Conservation (phyloP, 2,797 vertebrate genomes). For the Spea hammondii region DNA sequence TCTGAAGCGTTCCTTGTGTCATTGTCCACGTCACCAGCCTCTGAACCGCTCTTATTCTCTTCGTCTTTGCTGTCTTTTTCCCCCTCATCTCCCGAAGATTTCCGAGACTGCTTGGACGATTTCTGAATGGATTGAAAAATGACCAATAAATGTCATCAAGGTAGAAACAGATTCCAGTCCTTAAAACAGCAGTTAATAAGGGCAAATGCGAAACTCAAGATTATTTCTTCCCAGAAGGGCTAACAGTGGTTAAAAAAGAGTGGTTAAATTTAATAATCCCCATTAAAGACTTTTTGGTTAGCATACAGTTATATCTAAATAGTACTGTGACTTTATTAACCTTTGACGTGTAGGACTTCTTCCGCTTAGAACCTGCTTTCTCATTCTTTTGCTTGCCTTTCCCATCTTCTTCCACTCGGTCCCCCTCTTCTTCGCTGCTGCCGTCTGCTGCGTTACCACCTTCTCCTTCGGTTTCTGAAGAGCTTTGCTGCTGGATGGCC, state of each 20-base stretch:
- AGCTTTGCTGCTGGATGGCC: constrained; percentile 91
- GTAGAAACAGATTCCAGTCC: too few species aligned
- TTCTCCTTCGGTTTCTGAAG: constrained; percentile 89
- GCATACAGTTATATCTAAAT: constrained; percentile 1
- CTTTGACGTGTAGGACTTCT: constrained; percentile 86
- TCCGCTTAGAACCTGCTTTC: constrained; percentile 86
- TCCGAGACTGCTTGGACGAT: constrained; percentile 89
- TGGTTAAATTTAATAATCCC: too few species aligned
- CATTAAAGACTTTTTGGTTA: too few species aligned
- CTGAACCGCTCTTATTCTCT: constrained; percentile 87
- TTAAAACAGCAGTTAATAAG: too few species aligned
- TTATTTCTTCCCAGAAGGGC: too few species aligned
- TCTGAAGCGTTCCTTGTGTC: constrained; percentile 86
- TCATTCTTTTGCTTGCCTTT: constrained; percentile 85
- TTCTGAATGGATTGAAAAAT: constrained; percentile 68
- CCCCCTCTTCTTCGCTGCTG: constrained; percentile 90
- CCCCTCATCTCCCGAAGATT: constrained; percentile 85
- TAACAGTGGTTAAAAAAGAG: too few species aligned
- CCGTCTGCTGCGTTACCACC: constrained; percentile 84
- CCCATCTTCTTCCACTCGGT: constrained; percentile 82
- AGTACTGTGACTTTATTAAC: constrained; percentile 61
- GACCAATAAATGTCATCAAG: too few species aligned
- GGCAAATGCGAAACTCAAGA: too few species aligned
- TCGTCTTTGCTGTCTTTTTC: constrained; percentile 92
- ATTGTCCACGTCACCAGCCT: constrained; percentile 84